Evolutionary conservation across 1,140 invertebrate species (phyloP).

Genomic region (Drosophila ambigua): DNA sequence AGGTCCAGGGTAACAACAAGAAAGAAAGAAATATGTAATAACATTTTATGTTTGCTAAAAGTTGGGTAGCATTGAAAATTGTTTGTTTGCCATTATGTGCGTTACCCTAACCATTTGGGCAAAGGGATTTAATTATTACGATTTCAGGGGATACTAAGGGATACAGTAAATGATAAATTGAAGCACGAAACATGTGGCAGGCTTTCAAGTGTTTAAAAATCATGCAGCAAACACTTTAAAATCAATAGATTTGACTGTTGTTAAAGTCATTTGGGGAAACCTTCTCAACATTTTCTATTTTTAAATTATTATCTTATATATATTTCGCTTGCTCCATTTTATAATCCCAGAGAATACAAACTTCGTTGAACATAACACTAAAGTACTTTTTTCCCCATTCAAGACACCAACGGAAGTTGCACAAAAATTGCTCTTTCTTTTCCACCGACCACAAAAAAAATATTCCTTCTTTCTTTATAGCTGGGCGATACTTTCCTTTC

Average conservation of each 20-base stretch:
- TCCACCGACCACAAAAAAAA: not conserved
- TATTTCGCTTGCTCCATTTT: too few species aligned
- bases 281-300: too few species aligned
- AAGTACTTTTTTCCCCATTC: not conserved
- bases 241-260: too few species aligned
- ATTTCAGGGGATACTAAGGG: conserved; percentile 3
- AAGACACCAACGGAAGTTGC: conserved; percentile 51
- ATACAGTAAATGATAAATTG: too few species aligned
- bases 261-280: too few species aligned
- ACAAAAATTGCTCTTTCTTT: conserved; percentile 55
- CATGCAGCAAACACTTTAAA: too few species aligned
- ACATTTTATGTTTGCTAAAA: conserved; percentile 10
- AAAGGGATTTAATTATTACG: conserved; percentile 13
- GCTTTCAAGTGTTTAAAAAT: too few species aligned
- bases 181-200: too few species aligned
- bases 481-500: conserved; percentile 6
- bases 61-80: conserved; percentile 1
- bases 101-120: not conserved
- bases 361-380: conserved; percentile 1
- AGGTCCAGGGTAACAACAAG: too few species aligned
- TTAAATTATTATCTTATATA: too few species aligned
- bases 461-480: conserved; percentile 8
- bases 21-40: conserved; percentile 2
- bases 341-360: not conserved
- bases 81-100: not conserved